Base-by-base conservation (phyloP, 1,140 invertebrate genomes). In the Caenorhabditis remanei region DNA sequence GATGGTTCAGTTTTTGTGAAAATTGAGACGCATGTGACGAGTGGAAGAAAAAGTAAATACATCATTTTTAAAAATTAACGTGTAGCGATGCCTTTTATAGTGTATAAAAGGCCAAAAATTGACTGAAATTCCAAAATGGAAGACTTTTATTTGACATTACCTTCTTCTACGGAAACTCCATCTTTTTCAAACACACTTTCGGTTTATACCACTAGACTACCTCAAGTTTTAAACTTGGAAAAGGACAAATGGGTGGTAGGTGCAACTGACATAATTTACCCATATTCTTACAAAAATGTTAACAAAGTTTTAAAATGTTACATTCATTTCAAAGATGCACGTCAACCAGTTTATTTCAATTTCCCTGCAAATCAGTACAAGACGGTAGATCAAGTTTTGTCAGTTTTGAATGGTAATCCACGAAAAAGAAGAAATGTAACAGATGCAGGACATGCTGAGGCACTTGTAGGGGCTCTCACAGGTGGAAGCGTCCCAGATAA, bases 271-370 rank as follows among this genome's bases (percentile, higher is more conserved):
- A 58, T 58, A 58, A 58, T 58, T 58, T 58, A 58, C n/a, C 55
- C 55, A 58, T 58, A 58, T 58, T 58, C 55, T 16, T 58, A 58
- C 55, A 58, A 58, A n/a, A 58, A 58, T 58, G 55, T 58, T 7
- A 58, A 58, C n/a, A 58, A 58, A 58, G 13, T 58, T 58, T 58
- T 58, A n/a, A 58, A 58, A n/a, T 58, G 13, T 58, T 58, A 19
- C 55, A 19, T 58, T 19, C 55, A 58, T n/a, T 58, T 58, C 19
- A 58, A 58, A 58, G 55, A 58, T 58, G 55, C 13, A 58, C 55
- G 55, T 19, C 55, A n/a, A 19, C 55, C 55, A 58, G 6, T 58
- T 19, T 58, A 19, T 19, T 58, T 19, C 55, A 58, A 58, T 58
- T n/a, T 58, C 13, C 55, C 55, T 58, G 55, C 55, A 6, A 58